These are phyloP conservation scores for Erpobdella octoculata DNA, from an alignment of 2,888 invertebrate species.

Conservation along the genomic window DNA sequence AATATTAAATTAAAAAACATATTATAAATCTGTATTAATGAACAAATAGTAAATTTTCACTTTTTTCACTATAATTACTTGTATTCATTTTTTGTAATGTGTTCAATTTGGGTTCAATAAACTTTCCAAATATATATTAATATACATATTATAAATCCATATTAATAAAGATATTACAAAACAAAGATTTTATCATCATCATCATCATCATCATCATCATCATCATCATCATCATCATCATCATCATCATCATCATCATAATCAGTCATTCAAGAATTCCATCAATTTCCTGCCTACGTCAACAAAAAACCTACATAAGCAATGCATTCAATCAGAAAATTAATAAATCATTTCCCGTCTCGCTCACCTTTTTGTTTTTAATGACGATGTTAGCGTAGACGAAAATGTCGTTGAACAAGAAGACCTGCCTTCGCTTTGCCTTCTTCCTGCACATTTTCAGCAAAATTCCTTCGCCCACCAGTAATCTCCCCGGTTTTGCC, in stretches of 20 bases:
- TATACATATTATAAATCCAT: too few species aligned
- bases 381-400: constrained; percentile 98
- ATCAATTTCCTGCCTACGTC: neutral
- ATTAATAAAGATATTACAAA: too few species aligned
- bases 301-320: neutral
- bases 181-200: neutral
- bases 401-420: constrained; percentile 94
- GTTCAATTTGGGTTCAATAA: too few species aligned
- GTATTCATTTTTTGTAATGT: too few species aligned
- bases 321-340: neutral
- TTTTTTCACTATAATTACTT: too few species aligned
- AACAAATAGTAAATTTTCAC: too few species aligned
- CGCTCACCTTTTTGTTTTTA: constrained; percentile 82
- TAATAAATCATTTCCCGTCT: neutral
- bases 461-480: constrained; percentile 94
- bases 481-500: constrained; percentile 80
- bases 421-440: constrained; percentile 94
- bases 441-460: constrained; percentile 99
- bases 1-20: too few species aligned
- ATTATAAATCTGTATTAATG: too few species aligned
- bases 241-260: neutral
- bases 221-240: neutral
- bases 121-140: too few species aligned
- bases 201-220: neutral
- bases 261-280: neutral